Evolutionary conservation across 2,113 vertebrate species (phyloP).

Genomic region (Dunckerocampus dactyliophorus): DNA sequence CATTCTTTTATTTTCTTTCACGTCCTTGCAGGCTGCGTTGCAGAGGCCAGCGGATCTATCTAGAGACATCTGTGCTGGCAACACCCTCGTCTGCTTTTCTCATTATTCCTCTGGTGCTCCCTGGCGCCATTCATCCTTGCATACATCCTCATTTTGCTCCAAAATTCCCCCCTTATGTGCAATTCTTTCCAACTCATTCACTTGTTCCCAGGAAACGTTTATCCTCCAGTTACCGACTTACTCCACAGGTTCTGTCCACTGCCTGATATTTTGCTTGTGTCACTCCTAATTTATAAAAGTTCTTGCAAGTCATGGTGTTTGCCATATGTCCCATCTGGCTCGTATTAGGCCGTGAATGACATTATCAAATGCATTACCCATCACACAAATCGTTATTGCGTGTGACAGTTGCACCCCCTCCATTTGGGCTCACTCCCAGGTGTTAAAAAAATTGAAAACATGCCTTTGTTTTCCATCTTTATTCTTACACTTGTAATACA

Average conservation of each 20-base stretch:
- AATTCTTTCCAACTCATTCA: constrained; percentile 30
- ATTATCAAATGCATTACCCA: constrained; percentile 64
- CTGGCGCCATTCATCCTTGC: constrained; percentile 11
- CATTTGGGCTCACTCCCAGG: constrained; percentile 32
- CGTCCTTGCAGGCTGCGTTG: constrained; percentile 43
- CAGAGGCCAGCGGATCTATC: constrained; percentile 47
- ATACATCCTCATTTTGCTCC: constrained; percentile 38
- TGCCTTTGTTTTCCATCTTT: neutral
- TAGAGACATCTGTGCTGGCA: constrained; percentile 57
- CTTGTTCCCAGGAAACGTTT: constrained; percentile 46
- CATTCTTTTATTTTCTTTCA: constrained; percentile 48
- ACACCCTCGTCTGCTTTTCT: constrained; percentile 68
- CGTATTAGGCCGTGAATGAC: constrained; percentile 42
- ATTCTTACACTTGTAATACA: neutral
- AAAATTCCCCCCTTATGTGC: constrained; percentile 13
- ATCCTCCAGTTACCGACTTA: constrained; percentile 34
- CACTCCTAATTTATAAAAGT: constrained; percentile 15
- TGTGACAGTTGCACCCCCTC: constrained; percentile 43
- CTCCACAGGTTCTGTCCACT: constrained; percentile 23
- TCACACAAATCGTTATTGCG: constrained; percentile 54
- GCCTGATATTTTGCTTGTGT: constrained; percentile 33
- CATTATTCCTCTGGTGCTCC: constrained; percentile 63
- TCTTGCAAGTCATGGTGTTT: constrained; percentile 39
- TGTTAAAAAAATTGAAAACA: constrained; percentile 32
- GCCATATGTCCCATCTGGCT: constrained; percentile 63